These are phyloP conservation scores for Sinocyclocheilus anophthalmus DNA, from an alignment of 2,113 vertebrate genomes.

Conservation along the genomic window DNA sequence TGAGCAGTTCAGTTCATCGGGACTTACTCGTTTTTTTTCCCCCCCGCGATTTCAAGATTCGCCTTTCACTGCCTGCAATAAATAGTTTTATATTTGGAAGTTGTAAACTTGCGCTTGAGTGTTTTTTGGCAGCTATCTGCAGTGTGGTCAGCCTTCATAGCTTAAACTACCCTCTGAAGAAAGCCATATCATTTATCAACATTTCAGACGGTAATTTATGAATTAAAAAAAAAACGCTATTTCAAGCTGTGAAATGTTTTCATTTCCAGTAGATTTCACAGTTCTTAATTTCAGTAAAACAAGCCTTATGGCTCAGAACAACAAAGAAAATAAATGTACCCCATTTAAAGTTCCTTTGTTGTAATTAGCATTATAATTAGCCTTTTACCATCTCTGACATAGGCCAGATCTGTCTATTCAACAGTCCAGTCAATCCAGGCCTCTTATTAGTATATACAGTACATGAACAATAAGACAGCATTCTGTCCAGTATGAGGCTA, in stretches of 20 bases:
- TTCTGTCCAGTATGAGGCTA: constrained; percentile 35
- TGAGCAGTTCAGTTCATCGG: constrained; percentile 50
- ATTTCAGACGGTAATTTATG: constrained; percentile 46
- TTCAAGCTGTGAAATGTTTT: constrained; percentile 21
- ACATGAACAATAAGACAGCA: constrained; percentile 19
- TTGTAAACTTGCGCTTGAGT: constrained; percentile 59
- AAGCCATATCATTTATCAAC: constrained; percentile 45
- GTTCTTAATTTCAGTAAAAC: not conserved
- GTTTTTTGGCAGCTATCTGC: constrained; percentile 57
- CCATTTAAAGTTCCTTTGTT: constrained; percentile 13
- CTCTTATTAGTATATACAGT: constrained; percentile 9
- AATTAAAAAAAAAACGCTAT: constrained; percentile 5
- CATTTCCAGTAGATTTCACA: too few species aligned
- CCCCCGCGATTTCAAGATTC: constrained; percentile 45
- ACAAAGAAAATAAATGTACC: not conserved
- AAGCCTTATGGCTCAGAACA: not conserved
- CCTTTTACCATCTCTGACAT: constrained; percentile 1
- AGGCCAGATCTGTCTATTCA: not conserved
- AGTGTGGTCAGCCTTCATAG: constrained; percentile 52
- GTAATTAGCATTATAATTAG: constrained; percentile 45
- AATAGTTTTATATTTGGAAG: constrained; percentile 65
- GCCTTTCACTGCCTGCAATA: constrained; percentile 57
- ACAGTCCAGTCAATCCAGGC: not conserved
- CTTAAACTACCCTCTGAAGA: constrained; percentile 47
- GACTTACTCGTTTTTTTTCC: constrained; percentile 24